A percentile compares a stretch with the other conserved stretches of the same genome.
Evolutionary conservation across 2,797 vertebrate species (phyloP).

Genomic region (Enteromius unitaeniatus): DNA sequence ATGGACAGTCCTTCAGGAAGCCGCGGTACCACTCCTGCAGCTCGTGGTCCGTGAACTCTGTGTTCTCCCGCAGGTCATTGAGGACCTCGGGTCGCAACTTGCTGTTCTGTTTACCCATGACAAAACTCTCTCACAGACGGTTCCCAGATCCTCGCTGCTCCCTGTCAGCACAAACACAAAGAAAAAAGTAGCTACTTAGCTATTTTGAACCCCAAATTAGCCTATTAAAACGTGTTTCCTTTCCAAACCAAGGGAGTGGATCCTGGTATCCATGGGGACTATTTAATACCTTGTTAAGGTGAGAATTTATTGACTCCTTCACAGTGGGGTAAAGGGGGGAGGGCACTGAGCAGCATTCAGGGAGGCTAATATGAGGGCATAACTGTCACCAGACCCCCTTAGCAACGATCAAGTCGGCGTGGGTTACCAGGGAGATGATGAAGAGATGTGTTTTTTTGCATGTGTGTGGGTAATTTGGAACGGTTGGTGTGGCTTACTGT

Average conservation of each 20-base stretch:
- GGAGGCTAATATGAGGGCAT: slow-evolving; percentile 45
- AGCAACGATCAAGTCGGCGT: slow-evolving; percentile 37
- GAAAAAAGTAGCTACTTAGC: neutral
- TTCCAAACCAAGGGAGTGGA: slow-evolving; percentile 38
- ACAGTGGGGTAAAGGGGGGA: slow-evolving; percentile 38
- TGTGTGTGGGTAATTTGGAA: slow-evolving; percentile 40
- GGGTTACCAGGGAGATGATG: slow-evolving; percentile 49
- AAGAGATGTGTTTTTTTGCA: slow-evolving; percentile 7
- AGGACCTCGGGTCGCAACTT: slow-evolving; percentile 84
- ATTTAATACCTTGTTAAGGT: slow-evolving; percentile 64
- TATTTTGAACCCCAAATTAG: slow-evolving; percentile 6
- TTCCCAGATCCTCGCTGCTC: slow-evolving; percentile 31
- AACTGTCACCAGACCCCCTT: slow-evolving; percentile 49
- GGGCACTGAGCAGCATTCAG: neutral
- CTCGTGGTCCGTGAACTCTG: slow-evolving; percentile 84
- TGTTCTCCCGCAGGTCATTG: slow-evolving; percentile 84
- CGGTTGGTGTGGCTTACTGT: slow-evolving; percentile 26
- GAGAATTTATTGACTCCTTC: slow-evolving; percentile 68
- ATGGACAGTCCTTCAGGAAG: slow-evolving; percentile 86
- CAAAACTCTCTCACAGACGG: neutral
- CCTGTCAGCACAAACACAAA: slow-evolving; percentile 19
- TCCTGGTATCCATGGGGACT: slow-evolving; percentile 67
- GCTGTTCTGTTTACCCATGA: slow-evolving; percentile 88
- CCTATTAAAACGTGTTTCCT: slow-evolving; percentile 45
- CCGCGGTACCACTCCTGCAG: slow-evolving; percentile 87